Evolutionary conservation across 2,797 vertebrate species (phyloP).

Genomic region (Tenualosa ilisha): DNA sequence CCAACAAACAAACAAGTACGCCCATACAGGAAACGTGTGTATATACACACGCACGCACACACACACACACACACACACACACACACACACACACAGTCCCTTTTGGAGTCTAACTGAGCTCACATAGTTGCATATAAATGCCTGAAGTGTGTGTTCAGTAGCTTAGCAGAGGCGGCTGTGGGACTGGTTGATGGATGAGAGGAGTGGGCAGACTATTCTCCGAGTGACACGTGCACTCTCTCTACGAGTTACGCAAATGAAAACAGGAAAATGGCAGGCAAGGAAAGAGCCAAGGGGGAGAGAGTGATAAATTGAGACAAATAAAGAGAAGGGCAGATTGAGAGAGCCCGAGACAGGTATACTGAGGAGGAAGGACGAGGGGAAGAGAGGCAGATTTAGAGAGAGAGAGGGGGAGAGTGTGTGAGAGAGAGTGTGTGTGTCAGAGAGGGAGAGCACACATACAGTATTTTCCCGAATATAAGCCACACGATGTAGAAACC

Average conservation of each 20-base stretch:
- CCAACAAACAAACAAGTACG: slow-evolving; percentile 1
- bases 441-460: too few species aligned
- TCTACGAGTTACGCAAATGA: not conserved
- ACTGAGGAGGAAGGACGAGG: not conserved
- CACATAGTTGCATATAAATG: not conserved
- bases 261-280: slow-evolving; percentile 21
- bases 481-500: too few species aligned
- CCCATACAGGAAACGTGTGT: not conserved
- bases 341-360: not conserved
- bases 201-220: not conserved
- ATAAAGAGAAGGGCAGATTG: slow-evolving; percentile 11
- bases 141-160: not conserved
- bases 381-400: not conserved
- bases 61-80: slow-evolving; percentile 31
- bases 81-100: slow-evolving; percentile 29
- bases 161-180: not conserved
- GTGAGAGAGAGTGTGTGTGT: not conserved
- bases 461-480: too few species aligned
- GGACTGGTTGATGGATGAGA: slow-evolving; percentile 7
- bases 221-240: not conserved
- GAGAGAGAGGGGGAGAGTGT: not conserved
- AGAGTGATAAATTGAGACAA: slow-evolving; percentile 21
- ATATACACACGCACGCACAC: not conserved
- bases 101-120: not conserved
- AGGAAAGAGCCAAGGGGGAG: not conserved